Evolutionary conservation across 2,113 vertebrate genomes (phyloP), one percentile per base, ranked within the genome.

Genomic region (Mixornis gularis): DNA sequence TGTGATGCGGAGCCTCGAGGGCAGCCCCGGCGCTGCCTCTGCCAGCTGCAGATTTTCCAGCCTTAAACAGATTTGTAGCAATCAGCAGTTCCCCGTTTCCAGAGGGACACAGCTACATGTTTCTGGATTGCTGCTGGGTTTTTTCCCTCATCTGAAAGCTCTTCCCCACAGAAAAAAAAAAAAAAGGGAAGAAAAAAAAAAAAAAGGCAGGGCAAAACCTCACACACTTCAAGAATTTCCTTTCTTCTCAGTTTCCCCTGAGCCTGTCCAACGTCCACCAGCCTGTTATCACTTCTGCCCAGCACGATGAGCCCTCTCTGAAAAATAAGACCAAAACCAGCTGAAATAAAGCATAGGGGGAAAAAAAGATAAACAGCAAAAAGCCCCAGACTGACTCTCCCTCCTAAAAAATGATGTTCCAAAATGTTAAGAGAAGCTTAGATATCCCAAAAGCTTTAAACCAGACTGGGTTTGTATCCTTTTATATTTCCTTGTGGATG

Each of bases 51-150:
- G 78, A 85, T 94, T 95, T 94, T 85, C 87, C 93, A 94, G 46
- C 73, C 66, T 93, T 24, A 13, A 72, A 89, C 87, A 91, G 74
- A 91, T 94, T 91, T 85, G 90, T 87, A 87, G 46, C 85, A 85
- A 91, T 94, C 91, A 94, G 91, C 94, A 92, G 89, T 83, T 92
- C 88, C 83, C 83, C 21, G 25, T 74, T 95, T 94, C 91, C 95
- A 92, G 52, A 89, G 85, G 87, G 94, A 85, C 51, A 79, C 41
- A 92, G 87, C 58, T 79, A 72, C 74, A 1, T 40, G 71, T 77
- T 76, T 84, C 70, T 73, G 51, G 71, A 72, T 79, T 7, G 2
- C 27, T 68, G 70, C 44, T n/a, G n/a, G n/a, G n/a, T n/a, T n/a
- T n/a, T n/a, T n/a, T 58, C 69, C 40, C 38, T 76, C 13, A 38